These are phyloP conservation scores for Lepidurus packardi DNA, from an alignment of 1,140 invertebrate genomes.

Conservation along the genomic window DNA sequence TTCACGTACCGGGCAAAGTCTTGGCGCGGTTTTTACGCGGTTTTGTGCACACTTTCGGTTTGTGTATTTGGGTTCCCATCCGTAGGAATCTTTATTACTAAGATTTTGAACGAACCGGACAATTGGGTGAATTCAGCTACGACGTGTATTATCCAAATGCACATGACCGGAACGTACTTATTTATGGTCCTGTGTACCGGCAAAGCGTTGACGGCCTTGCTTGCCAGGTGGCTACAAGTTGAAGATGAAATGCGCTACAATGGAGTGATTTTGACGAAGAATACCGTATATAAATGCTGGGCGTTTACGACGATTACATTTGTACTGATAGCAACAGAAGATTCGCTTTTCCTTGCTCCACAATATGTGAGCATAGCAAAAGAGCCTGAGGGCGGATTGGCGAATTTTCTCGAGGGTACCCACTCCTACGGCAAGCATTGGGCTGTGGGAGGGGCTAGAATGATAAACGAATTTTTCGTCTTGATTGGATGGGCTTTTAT, in stretches of 20 bases:
- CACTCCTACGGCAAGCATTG: not conserved
- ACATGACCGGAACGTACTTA: slow-evolving; percentile 1
- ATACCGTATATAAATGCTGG: not conserved
- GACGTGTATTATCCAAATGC: not conserved
- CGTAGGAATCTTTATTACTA: not conserved
- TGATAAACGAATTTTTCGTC: not conserved
- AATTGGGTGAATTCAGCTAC: not conserved
- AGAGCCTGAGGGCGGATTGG: not conserved
- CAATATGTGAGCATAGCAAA: not conserved
- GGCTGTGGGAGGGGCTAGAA: not conserved
- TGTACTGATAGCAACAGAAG: not conserved
- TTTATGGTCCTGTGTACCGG: not conserved
- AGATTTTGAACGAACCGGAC: not conserved
- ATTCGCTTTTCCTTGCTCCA: not conserved
- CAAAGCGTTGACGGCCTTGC: not conserved
- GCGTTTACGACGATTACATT: not conserved
- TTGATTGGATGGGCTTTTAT: slow-evolving; percentile 9
- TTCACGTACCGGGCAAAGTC: not conserved
- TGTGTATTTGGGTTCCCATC: not conserved
- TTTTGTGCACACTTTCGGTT: not conserved
- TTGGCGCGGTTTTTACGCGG: not conserved
- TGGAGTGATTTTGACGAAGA: not conserved
- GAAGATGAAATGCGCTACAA: not conserved
- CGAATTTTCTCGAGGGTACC: not conserved
- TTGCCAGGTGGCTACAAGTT: not conserved